Base-by-base conservation (phyloP, 2,113 vertebrate genomes). In the Odocoileus hemionus region DNA sequence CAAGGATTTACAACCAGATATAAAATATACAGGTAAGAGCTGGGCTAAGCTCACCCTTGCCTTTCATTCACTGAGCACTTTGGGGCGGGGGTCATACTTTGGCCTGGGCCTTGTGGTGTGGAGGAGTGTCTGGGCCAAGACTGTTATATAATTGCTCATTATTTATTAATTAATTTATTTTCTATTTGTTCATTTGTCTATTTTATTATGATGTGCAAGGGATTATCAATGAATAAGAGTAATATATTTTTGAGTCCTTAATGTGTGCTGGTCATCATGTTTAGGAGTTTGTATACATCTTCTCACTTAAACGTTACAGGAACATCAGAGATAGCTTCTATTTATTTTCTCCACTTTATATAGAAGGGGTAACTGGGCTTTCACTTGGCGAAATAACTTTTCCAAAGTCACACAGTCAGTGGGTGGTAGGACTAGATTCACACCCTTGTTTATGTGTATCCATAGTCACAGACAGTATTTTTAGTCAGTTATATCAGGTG, bases 1-100 rank as follows among this genome's bases (percentile, higher is more conserved):
- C 99, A 99, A 99, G 99, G 99, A 99, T 99, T 99, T 99, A 99
- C 99, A 98, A 99, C 99, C 99, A 99, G 99, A 99, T 99, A 99
- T 99, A 99, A 99, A 99, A 99, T 99, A 99, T 99, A 99, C 99
- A 99, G 99, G 99, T 99, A 99, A 84, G 98, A 92, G 0, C 84
- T 33, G 87, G 52, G 52, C 2, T 61, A 9, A 64, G 25, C 57
- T 57, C 13, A 12, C 36, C 60, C 19, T 86, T 43, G 2, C 12
- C 39, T 91, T 93, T 95, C 21, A 16, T 79, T 95, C 6, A 3
- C n/a, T 25, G n/a, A 74, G 17, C 25, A 23, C 52, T 95, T 30
- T 67, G 9, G 25, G 33, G 47, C 13, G 12, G 58, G 26, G 43
- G 3, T n/a, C 12, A 14, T 2, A 26, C 19, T 7, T 33, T 92